Base-by-base conservation (phyloP, 2,888 invertebrate species). In the Tortricodes alternella region DNA sequence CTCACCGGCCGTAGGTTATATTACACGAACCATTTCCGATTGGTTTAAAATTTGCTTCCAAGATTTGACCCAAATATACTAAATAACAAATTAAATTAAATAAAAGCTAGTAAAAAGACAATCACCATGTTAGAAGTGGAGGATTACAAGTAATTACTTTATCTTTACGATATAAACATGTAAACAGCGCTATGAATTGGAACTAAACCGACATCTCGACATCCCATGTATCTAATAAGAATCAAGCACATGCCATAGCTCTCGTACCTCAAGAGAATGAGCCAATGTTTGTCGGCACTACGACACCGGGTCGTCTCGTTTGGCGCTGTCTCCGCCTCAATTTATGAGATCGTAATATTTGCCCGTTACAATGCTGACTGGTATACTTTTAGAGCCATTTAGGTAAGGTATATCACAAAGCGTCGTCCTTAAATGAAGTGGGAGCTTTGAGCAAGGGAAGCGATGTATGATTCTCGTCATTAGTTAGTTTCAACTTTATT, bases 321-420 rank as follows among this genome's bases (percentile, higher is more conserved):
- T 67, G 62, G 66, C 63, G 65, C 68, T 61, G 61, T 66, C 61
- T 57, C 41, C 63, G 64, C 44, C 41, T 61, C 67, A 70, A 76
- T 78, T 75, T 76, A 78, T 70, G 70, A 68, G 68, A 63, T 66
- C 64, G 67, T 70, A 73, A 74, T 72, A 69, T 67, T 65, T 68
- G 64, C 65, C 65, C 70, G 64, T 66, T 55, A 55, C 37, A 49
- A 53, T 43, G 27, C 41, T 29, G 55, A 37, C 48, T 49, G 24
- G 37, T 43, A 39, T 55, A 35, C 9, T 39, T 49, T 49, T 35
- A 43, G 43, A 55, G 49, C 41, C 35, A 27, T 24, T 29, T 15
- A 29, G 19, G 15, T 43, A 37, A 35, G 5, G 44, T 7, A 19
- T 27, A 29, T 32, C 15, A 19, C 11, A 23, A 41, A 41, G 8